Evolutionary conservation across 2,888 invertebrate species (phyloP), one percentile per base, ranked within the genome.

Genomic region (Tetanocera ferruginea): DNA sequence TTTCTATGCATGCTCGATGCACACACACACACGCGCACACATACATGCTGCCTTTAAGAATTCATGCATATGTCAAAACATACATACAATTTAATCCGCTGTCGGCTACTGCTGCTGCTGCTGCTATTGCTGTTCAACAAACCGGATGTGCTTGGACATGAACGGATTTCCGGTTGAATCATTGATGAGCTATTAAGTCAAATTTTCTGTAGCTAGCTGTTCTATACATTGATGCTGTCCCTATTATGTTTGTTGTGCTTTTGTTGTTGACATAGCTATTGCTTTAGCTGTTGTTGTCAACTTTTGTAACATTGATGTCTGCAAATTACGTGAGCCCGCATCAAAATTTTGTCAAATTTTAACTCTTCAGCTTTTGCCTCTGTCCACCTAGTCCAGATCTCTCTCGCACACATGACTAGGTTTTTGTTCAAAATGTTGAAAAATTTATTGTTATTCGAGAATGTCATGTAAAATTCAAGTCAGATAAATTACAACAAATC

Each of bases 111-210:
- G 51, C 8, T 23, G 14, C 25, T 23, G 14, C 25, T 62, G 19
- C 60, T 62, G 60, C 14, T 14, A 23, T 28, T 62, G 28, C 28
- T 64, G 25, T 34, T 52, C 85, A 86, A 84, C 86, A 85, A 85
- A 88, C 84, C 87, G 89, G 89, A 89, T 87, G 86, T 86, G 85
- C 88, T 88, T 85, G 85, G 87, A 87, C 88, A 88, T 86, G 25
- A 84, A 86, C 87, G 88, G 89, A 88, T 86, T 85, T 88, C 88
- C 88, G 89, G 84, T 85, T 88, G 88, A 88, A 88, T 88, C 88
- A 89, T 88, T 88, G 89, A 88, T 88, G 88, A 89, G 89, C 88
- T 88, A 88, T 88, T 89, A 88, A 89, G 88, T 88, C 87, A 85
- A 87, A 85, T 87, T 86, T 84, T 72, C 72, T 72, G 25, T 23